Base-by-base conservation (phyloP, 2,113 vertebrate species). In the Lampris megalopsis region DNA sequence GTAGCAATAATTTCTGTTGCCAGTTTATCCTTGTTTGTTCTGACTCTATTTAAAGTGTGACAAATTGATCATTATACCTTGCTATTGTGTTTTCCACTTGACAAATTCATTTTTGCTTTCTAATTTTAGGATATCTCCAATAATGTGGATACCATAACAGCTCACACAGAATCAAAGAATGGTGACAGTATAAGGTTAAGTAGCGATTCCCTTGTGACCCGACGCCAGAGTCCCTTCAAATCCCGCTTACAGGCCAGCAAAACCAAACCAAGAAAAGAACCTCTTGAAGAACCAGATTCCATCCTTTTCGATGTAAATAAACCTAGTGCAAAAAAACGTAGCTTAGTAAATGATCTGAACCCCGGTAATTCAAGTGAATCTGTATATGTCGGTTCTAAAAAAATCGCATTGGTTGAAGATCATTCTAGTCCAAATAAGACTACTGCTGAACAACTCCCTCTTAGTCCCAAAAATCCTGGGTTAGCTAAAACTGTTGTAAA, bases 151-250 rank as follows among this genome's bases (percentile, higher is more conserved):
- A 40, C 65, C 35, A 66, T 36, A 37, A 47, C 67, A 52, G 56
- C 73, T 40, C 37, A 54, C 53, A 47, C 49, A 37, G 74, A 75
- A 13, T 77, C 69, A 10, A 71, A 50, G 6, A 36, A 58, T 36
- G 50, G 38, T 54, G 80, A 24, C 24, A 24, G 24, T 24, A 24
- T 75, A 67, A n/a, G 7, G 2, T 45, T 10, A 2, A 63, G 63
- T 5, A 83, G 80, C 63, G 45, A 40, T 0, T 68, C 71, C 1
- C n/a, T 81, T 9, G 37, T 90, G 1, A 6, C 66, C 7, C 56
- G 71, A 2, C 88, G 83, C 4, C 71, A 69, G 68, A 71, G 60
- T 73, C 84, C 83, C 68, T 40, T 87, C n/a, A 85, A 77, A 70
- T 41, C 36, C 7, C 59, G 61, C 24, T 40, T 61, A 0, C 57